Base-by-base conservation (phyloP, 1,140 invertebrate genomes). In the Dinothrombium tinctorium region DNA sequence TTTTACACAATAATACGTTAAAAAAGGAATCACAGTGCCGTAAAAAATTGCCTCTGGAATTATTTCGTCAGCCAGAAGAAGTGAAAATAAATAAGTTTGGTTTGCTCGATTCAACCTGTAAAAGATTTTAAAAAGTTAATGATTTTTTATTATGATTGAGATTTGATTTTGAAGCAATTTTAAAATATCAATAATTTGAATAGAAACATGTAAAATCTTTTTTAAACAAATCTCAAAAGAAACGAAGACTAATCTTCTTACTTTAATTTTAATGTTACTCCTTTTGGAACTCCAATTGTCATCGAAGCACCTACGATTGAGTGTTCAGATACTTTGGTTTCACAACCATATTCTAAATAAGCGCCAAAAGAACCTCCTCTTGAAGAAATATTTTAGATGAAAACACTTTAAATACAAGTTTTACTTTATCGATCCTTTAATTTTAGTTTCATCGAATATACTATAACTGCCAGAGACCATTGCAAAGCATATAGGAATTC, bases 261-360 rank as follows among this genome's bases (percentile, higher is more conserved):
- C 79, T 78, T 86, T 15, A 94, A 61, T 62, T 80, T 83, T 6
- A 94, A 61, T 43, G 71, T 73, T 2, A 94, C 81, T 31, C 87
- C 87, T 15, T 72, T 71, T 2, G 81, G 80, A 21, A 81, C 60
- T 6, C 84, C 84, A 26, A 92, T 59, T 29, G 71, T 66, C 8
- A 94, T 73, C 0, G 75, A 67, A 6, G 84, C 84, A 2, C 78
- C 73, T 1, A 94, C 56, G n/a, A 71, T 72, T 49, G 77, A 89
- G 50, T 84, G 77, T 53, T 83, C 71, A 0, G 86, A 84, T 12
- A 94, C 68, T 59, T 81, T 84, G 50, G 89, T 90, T 51, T 92
- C 81, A 22, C 75, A 74, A 0, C 83, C 83, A 56, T 89, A 92
- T 55, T 90, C 83, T 0, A 84, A 56, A 42, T 78, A 63, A 2